Base-by-base conservation (phyloP, 2,113 vertebrate genomes). In the Merops nubicus region DNA sequence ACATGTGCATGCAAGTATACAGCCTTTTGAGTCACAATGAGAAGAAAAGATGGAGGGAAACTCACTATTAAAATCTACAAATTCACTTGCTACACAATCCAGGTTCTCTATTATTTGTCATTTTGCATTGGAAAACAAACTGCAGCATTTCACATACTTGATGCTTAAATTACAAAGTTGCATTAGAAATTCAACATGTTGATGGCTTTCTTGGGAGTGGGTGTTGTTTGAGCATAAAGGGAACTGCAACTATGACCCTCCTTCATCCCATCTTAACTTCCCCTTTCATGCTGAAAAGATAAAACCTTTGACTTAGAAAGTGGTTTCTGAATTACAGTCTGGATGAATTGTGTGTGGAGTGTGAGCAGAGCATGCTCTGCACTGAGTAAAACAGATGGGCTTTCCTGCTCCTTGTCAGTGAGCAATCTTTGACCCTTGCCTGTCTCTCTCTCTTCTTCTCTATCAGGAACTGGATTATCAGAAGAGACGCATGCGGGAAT, bases 381-480 rank as follows among this genome's bases (percentile, higher is more conserved):
- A 45, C 28, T 16, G 15, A 51, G 12, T 14, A 16, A 72, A 92
- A 54, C 17, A 68, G 36, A 20, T 69, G 47, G 23, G 34, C 18
- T 69, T 86, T 18, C 12, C 7, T 59, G 15, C 6, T 33, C 5
- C n/a, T 84, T 68, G 59, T 38, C 8, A 59, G 62, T 2, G 3
- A 50, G 56, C 6, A 29, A 19, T 40, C 43, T 29, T 21, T 81
- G 43, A 75, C 18, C 6, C 57, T 85, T 64, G 8, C 47, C 43
- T 89, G 21, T 86, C 34, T 93, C 8, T 23, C 17, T 65, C 60
- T 90, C 60, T 76, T n/a, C 7, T 90, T 63, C 70, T 91, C 60
- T 83, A 48, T 94, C 89, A 99, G 99, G 99, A 99, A 90, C 97
- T 99, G 84, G 99, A 99, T 59, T 99, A 99, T 93, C 99, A 99